Base-by-base conservation (phyloP, 2,797 vertebrate species). In the Characodon lateralis region DNA sequence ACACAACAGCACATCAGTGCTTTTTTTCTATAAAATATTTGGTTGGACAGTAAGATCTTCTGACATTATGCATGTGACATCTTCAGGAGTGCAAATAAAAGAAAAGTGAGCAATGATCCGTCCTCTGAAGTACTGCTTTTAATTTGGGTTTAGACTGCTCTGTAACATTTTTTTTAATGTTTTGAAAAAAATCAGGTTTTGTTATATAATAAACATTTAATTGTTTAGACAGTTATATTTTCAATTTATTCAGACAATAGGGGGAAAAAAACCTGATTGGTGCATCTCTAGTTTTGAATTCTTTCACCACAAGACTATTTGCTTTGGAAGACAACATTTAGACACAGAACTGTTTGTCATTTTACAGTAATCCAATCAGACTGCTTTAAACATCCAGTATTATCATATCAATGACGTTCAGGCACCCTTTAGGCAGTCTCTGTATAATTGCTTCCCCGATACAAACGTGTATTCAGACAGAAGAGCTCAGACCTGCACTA, bases 391-490 rank as follows among this genome's bases (percentile, higher is more conserved):
- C n/a, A 73, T n/a, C 59, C 8, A 41, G 20, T 31, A 50, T 61
- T 31, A 31, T 14, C 58, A 26, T 28, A 61, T 7, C 22, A 73
- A 65, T 26, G 72, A 78, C 71, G 78, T 58, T 76, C 56, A 82
- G 73, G 71, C 55, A 39, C 66, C 28, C 53, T 78, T 78, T n/a
- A 79, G 74, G 73, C 53, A 50, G 63, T 76, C 13, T 26, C 43
- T 61, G 39, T 72, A 59, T 66, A 72, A 55, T 72, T 78, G 69
- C 55, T 59, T 6, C 70, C 13, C n/a, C n/a, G 58, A 50, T 70
- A 86, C 82, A 85, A 83, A 88, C 76, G 81, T 68, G 59, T 39
- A 79, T 78, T 73, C 41, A 77, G 77, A 85, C 75, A 81, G 71
- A 74, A 74, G 39, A 66, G 48, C 73, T 79, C 66, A 75, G 77